These are phyloP conservation scores for Balanococcus diminutus DNA, from an alignment of 2,888 invertebrate species.

Conservation along the genomic window DNA sequence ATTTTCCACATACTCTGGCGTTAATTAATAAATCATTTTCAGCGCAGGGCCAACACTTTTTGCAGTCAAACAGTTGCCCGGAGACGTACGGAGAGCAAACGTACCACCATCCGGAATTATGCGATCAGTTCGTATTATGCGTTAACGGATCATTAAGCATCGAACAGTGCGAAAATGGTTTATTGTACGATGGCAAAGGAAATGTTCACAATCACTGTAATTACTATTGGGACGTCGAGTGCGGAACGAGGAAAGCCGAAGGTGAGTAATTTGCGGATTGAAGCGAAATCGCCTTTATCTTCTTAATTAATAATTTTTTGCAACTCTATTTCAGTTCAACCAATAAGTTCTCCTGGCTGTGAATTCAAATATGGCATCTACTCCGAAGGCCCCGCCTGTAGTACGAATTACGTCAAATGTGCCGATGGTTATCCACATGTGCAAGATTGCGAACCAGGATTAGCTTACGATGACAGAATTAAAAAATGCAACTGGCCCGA, in stretches of 20 bases:
- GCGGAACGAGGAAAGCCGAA: slow-evolving; percentile 79
- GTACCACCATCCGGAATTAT: slow-evolving; percentile 85
- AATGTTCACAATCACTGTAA: slow-evolving; percentile 90
- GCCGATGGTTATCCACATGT: slow-evolving; percentile 80
- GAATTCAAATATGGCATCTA: slow-evolving; percentile 89
- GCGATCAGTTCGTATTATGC: slow-evolving; percentile 89
- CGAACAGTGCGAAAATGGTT: slow-evolving; percentile 89
- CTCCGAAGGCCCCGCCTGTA: slow-evolving; percentile 78
- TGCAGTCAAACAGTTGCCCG: slow-evolving; percentile 70
- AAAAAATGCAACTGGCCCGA: slow-evolving; percentile 96
- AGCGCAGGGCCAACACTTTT: slow-evolving; percentile 54
- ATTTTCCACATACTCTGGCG: neutral
- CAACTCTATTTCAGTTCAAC: slow-evolving; percentile 69
- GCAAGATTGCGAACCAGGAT: slow-evolving; percentile 82
- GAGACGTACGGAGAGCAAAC: slow-evolving; percentile 80
- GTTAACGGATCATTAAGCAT: slow-evolving; percentile 87
- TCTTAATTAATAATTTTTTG: neutral
- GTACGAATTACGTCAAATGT: slow-evolving; percentile 85
- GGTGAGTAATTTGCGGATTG: slow-evolving; percentile 67
- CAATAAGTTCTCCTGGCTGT: slow-evolving; percentile 80
- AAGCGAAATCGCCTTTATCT: too few species aligned
- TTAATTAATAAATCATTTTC: slow-evolving; percentile 26
- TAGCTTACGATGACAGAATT: slow-evolving; percentile 85
- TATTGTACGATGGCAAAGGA: slow-evolving; percentile 89
- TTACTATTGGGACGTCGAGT: slow-evolving; percentile 91